A percentile compares a stretch with the other conserved stretches of the same genome.
These are phyloP conservation scores for Macrotrachela quadricornifera DNA, from an alignment of 1,140 invertebrate species.

Conservation along the genomic window DNA sequence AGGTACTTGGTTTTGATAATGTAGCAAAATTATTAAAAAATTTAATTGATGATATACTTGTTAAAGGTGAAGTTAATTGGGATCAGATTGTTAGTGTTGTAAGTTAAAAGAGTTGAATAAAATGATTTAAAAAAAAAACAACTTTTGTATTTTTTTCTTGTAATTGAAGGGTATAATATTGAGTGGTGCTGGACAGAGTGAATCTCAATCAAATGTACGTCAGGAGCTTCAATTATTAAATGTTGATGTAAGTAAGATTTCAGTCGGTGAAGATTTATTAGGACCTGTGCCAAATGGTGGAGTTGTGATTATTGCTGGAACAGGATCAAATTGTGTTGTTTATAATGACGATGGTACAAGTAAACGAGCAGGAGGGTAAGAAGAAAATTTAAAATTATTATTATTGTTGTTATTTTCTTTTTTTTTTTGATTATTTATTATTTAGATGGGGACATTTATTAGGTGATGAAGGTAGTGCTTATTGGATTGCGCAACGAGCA, in stretches of 20 bases:
- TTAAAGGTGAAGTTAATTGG: not conserved
- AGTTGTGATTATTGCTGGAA: not conserved
- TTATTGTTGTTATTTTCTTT: no score
- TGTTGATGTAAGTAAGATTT: not conserved
- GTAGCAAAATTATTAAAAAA: not conserved
- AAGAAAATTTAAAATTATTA: no score
- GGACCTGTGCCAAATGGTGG: not conserved
- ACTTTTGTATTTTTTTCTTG: no score
- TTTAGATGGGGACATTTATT: not conserved
- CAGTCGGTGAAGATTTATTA: not conserved
- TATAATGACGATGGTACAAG: not conserved
- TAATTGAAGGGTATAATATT: not conserved
- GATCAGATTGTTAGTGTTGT: not conserved
- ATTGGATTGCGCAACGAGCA: not conserved
- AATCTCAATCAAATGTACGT: not conserved
- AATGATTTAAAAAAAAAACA: no score
- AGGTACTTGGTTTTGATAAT: not conserved
- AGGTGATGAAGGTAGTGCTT: not conserved
- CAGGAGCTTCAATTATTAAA: not conserved
- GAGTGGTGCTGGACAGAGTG: not conserved
- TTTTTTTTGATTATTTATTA: no score
- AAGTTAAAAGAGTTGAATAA: no score
- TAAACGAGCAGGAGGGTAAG: not conserved
- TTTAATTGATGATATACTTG: not conserved
- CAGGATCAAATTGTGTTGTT: not conserved